These are phyloP conservation scores for Cryptomyrus ogoouensis DNA, from an alignment of 2,113 vertebrate species.

Conservation along the genomic window DNA sequence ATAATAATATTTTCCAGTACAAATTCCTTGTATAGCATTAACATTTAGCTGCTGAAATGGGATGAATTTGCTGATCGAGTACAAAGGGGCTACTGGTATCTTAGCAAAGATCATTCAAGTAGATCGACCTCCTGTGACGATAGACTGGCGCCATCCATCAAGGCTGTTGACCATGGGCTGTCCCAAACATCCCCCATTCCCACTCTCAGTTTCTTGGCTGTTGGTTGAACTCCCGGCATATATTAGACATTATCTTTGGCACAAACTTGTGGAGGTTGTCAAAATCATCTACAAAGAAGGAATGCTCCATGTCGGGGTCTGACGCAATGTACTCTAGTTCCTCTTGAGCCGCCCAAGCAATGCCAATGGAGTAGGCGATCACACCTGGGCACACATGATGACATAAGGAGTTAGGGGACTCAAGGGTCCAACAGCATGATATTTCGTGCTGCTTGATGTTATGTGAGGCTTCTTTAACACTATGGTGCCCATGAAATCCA, in stretches of 20 bases:
- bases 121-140: background rate
- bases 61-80: background rate
- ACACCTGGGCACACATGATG: slow-evolving; percentile 63
- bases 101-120: background rate
- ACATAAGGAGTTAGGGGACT: background rate
- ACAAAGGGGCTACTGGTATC: background rate
- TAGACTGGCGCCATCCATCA: background rate
- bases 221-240: slow-evolving; percentile 94
- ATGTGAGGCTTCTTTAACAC: background rate
- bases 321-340: slow-evolving; percentile 92
- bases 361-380: slow-evolving; percentile 85
- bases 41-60: background rate
- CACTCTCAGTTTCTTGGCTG: slow-evolving; percentile 82
- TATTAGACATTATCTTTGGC: slow-evolving; percentile 83
- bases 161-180: background rate
- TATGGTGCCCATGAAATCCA: background rate
- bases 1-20: background rate
- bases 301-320: slow-evolving; percentile 83
- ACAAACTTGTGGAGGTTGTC: slow-evolving; percentile 83
- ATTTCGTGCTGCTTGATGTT: background rate
- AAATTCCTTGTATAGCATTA: background rate
- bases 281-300: slow-evolving; percentile 96
- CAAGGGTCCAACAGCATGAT: background rate
- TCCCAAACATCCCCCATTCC: background rate
- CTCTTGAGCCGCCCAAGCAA: slow-evolving; percentile 91